Conservation (phyloP, 1,140 invertebrate genomes). For the Cotesia typhae region DNA sequence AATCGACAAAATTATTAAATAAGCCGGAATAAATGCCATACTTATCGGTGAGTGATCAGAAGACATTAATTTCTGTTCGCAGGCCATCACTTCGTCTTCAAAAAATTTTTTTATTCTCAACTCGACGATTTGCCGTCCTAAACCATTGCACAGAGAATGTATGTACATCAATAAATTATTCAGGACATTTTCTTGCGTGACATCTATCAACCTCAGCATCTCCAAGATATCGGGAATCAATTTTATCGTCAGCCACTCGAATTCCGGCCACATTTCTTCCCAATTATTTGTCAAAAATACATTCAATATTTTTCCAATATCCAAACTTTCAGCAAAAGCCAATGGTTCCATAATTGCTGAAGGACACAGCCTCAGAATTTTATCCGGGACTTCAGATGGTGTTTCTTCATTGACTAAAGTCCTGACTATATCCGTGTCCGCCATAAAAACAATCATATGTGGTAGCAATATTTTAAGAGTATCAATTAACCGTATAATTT, state of each 20-base stretch:
- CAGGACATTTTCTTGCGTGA: constrained; percentile 53
- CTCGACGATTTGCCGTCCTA: constrained; percentile 53
- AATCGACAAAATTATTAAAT: constrained; percentile 57
- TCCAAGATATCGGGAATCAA: constrained; percentile 59
- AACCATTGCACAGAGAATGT: constrained; percentile 55
- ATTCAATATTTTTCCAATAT: constrained; percentile 65
- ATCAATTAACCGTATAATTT: constrained; percentile 51
- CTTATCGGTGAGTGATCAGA: constrained; percentile 42
- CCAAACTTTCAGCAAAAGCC: constrained; percentile 64
- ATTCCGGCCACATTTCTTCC: constrained; percentile 65
- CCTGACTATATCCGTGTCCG: constrained; percentile 60
- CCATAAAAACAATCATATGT: constrained; percentile 65
- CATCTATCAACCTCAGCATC: constrained; percentile 53
- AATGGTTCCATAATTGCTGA: constrained; percentile 66
- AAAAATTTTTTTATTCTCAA: constrained; percentile 54
- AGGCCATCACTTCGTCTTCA: constrained; percentile 46
- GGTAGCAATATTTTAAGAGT: constrained; percentile 66
- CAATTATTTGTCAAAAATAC: constrained; percentile 66
- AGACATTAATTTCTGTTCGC: constrained; percentile 50
- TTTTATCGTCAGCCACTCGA: constrained; percentile 68
- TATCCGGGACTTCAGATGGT: constrained; percentile 62
- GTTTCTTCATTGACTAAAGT: constrained; percentile 53
- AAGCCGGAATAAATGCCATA: constrained; percentile 54
- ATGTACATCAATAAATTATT: constrained; percentile 54
- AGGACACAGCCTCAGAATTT: constrained; percentile 47